Conservation (phyloP, 2,113 vertebrate genomes). For the Oncorhynchus nerka region DNA sequence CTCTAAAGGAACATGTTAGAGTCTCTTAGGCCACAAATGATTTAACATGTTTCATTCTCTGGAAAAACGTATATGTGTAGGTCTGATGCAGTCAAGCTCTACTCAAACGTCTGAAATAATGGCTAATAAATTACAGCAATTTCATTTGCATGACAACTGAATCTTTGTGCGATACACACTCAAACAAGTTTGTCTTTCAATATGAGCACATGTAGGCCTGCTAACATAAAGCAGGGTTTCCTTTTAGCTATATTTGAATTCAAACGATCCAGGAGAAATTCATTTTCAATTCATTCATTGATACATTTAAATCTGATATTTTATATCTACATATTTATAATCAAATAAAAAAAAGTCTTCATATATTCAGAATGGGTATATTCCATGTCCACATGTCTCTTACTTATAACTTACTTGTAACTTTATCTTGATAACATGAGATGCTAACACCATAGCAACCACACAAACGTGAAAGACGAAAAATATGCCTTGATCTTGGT, state of each 20-base stretch:
- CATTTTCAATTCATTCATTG: not conserved
- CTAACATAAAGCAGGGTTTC: too few species aligned
- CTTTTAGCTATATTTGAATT: not conserved
- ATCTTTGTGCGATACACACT: not conserved
- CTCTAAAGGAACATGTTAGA: slow-evolving; percentile 43
- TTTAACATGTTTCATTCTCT: slow-evolving; percentile 42
- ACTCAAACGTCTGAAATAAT: slow-evolving; percentile 18
- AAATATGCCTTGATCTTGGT: slow-evolving; percentile 13
- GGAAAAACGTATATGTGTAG: slow-evolving; percentile 35
- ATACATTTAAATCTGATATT: not conserved
- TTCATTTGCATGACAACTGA: slow-evolving; percentile 1
- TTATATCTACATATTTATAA: not conserved
- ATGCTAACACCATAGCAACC: not conserved
- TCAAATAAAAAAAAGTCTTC: not conserved
- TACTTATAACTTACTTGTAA: not conserved
- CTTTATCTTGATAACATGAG: not conserved
- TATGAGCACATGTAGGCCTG: too few species aligned
- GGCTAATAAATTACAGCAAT: slow-evolving; percentile 35
- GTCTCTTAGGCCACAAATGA: slow-evolving; percentile 39
- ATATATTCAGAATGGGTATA: not conserved
- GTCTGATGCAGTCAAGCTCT: slow-evolving; percentile 16
- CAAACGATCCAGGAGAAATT: not conserved
- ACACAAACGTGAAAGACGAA: slow-evolving; percentile 7
- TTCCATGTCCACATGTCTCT: not conserved
- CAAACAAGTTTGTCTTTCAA: too few species aligned